Conservation (phyloP, 64 coral and sea anemone species). For the Cladopsammia gracilis region DNA sequence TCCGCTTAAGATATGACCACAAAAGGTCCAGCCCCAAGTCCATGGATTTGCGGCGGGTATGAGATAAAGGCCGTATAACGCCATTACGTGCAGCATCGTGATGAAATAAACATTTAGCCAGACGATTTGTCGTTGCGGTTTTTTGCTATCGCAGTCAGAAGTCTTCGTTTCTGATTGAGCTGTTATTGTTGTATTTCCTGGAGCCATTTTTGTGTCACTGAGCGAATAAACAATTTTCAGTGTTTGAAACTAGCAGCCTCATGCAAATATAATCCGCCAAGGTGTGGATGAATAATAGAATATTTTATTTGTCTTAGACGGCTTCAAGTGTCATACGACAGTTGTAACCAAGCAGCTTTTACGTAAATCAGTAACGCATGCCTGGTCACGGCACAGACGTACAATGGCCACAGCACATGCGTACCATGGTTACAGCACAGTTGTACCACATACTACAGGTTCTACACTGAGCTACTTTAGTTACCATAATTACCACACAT, state of each 20-base stretch:
- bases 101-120: conserved; percentile 84
- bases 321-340: too few species aligned
- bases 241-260: not conserved
- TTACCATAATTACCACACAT: too few species aligned
- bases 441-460: too few species aligned
- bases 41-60: conserved; percentile 66
- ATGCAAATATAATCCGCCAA: too few species aligned
- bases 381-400: too few species aligned
- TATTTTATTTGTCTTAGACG: too few species aligned
- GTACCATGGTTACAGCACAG: too few species aligned
- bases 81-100: conserved; percentile 58
- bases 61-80: conserved; percentile 55
- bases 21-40: conserved; percentile 49
- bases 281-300: too few species aligned
- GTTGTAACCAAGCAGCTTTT: too few species aligned
- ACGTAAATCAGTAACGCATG: too few species aligned
- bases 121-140: conserved; percentile 50
- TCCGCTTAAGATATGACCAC: conserved; percentile 36
- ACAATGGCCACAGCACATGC: too few species aligned
- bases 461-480: too few species aligned
- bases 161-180: not conserved
- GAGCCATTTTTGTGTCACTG: not conserved
- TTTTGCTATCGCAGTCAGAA: not conserved
- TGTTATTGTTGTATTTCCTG: not conserved
- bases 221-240: not conserved